Evolutionary conservation across 1,140 invertebrate species (phyloP).

Genomic region (Drosophila kohkoa): DNA sequence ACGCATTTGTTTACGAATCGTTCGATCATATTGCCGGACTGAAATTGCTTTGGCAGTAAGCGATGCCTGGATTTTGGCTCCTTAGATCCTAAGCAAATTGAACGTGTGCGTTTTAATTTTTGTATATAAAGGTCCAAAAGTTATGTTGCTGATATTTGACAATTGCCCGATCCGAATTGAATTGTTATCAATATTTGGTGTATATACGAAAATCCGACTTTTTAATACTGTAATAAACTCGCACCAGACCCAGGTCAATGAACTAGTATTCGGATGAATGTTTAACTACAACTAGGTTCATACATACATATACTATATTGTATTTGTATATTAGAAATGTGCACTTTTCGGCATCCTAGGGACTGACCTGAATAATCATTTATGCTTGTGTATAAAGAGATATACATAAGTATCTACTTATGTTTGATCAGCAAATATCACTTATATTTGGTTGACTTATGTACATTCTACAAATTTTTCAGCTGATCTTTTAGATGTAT

Average conservation of each 20-base stretch:
- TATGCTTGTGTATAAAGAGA: slow-evolving; percentile 16
- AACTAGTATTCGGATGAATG: slow-evolving; percentile 6
- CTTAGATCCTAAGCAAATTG: slow-evolving; percentile 7
- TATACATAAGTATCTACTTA: slow-evolving; percentile 4
- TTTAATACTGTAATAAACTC: slow-evolving; percentile 40
- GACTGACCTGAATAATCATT: slow-evolving; percentile 29
- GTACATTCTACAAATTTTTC: slow-evolving; percentile 27
- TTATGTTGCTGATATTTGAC: slow-evolving; percentile 2
- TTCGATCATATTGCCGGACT: slow-evolving; percentile 23
- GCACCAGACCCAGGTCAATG: background rate
- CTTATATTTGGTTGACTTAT: slow-evolving; percentile 44
- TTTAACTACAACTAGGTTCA: slow-evolving; percentile 11
- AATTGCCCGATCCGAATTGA: background rate
- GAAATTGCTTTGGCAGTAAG: slow-evolving; percentile 43
- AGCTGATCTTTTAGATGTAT: slow-evolving; percentile 15
- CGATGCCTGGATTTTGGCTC: slow-evolving; percentile 23
- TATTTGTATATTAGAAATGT: slow-evolving; percentile 18
- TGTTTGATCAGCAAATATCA: slow-evolving; percentile 36
- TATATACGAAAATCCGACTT: slow-evolving; percentile 8
- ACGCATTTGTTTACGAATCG: slow-evolving; percentile 38
- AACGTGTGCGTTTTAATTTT: slow-evolving; percentile 18
- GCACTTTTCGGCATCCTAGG: slow-evolving; percentile 27
- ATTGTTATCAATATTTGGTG: slow-evolving; percentile 1
- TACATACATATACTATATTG: too few species aligned
- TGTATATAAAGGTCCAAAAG: slow-evolving; percentile 8